phyloP scores from a whole-genome alignment of 1,140 invertebrate species.

The Drosophila azteca region DNA sequence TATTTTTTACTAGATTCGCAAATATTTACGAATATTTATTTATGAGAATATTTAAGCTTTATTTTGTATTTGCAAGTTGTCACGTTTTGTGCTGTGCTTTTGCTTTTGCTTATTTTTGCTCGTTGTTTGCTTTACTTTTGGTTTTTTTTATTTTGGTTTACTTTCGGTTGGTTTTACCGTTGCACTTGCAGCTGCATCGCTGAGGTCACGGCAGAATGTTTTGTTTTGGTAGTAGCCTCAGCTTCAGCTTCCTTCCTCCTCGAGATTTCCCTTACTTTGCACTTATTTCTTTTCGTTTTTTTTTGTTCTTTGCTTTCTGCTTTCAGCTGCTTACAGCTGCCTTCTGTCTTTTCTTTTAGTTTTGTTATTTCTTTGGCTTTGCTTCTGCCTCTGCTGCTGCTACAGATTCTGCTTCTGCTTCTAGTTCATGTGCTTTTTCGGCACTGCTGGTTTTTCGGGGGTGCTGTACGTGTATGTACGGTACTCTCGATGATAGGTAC shows the following conservation, averaged over 20 bases:
- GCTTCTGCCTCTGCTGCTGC: slow-evolving; percentile 59
- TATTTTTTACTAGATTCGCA: slow-evolving; percentile 6
- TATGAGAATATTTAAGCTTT: slow-evolving; percentile 9
- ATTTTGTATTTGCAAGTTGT: slow-evolving; percentile 32
- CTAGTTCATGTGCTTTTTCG: slow-evolving; percentile 9
- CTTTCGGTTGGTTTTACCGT: slow-evolving; percentile 2
- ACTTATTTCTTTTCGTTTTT: background rate
- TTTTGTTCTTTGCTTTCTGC: slow-evolving; percentile 10
- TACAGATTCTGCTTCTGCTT: slow-evolving; percentile 35
- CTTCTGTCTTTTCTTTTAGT: slow-evolving; percentile 17
- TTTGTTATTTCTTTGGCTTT: slow-evolving; percentile 32
- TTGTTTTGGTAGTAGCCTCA: slow-evolving; percentile 18
- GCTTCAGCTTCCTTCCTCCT: slow-evolving; percentile 19
- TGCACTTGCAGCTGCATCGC: slow-evolving; percentile 45
- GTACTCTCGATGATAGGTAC: no score
- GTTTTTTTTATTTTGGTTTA: slow-evolving; percentile 23
- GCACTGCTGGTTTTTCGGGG: slow-evolving; percentile 48
- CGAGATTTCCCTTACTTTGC: slow-evolving; percentile 9
- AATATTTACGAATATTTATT: slow-evolving; percentile 14
- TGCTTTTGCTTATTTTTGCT: no score
- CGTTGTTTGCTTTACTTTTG: slow-evolving; percentile 30
- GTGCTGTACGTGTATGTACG: slow-evolving; percentile 56
- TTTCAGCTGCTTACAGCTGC: background rate
- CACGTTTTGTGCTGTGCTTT: slow-evolving; percentile 28
- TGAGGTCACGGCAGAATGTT: slow-evolving; percentile 50